Conservation (phyloP, 1,140 invertebrate species). For the Luehdorfia chinensis region DNA sequence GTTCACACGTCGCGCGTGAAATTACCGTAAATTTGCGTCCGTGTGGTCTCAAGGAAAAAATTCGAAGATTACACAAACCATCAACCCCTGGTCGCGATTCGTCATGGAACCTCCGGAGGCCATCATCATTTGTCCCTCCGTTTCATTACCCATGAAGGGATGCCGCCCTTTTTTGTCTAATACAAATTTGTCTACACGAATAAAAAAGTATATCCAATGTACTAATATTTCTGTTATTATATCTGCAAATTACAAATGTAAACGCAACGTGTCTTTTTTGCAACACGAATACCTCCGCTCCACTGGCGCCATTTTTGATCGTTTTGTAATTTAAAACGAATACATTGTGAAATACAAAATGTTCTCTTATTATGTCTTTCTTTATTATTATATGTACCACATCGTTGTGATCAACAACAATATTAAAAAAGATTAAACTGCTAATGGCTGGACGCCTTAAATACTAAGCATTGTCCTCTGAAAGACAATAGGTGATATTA, state of each 20-base stretch:
- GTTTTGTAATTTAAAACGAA: not conserved
- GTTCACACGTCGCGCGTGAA: constrained; percentile 65
- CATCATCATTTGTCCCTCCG: constrained; percentile 55
- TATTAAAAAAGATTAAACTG: constrained; percentile 27
- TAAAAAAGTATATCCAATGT: constrained; percentile 2
- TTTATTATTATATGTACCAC: not conserved
- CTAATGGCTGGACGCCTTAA: constrained; percentile 25
- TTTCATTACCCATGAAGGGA: constrained; percentile 34
- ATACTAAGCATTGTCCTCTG: constrained; percentile 36
- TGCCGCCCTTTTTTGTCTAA: constrained; percentile 33
- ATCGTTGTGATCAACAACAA: not conserved
- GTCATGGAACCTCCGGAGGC: constrained; percentile 49
- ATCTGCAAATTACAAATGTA: not conserved
- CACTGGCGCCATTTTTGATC: constrained; percentile 4
- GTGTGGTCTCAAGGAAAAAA: constrained; percentile 68
- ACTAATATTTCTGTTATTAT: not conserved
- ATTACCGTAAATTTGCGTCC: constrained; percentile 64
- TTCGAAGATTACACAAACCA: constrained; percentile 62
- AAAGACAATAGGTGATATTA: constrained; percentile 52
- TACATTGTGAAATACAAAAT: not conserved
- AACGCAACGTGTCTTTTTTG: not conserved
- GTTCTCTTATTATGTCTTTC: not conserved
- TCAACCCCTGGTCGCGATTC: constrained; percentile 61
- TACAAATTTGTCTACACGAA: constrained; percentile 1
- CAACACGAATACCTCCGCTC: not conserved